A percentile compares a stretch with the other conserved stretches of the same genome.
Conservation (phyloP, 2,797 vertebrate species). For the Gambusia yucatana region DNA sequence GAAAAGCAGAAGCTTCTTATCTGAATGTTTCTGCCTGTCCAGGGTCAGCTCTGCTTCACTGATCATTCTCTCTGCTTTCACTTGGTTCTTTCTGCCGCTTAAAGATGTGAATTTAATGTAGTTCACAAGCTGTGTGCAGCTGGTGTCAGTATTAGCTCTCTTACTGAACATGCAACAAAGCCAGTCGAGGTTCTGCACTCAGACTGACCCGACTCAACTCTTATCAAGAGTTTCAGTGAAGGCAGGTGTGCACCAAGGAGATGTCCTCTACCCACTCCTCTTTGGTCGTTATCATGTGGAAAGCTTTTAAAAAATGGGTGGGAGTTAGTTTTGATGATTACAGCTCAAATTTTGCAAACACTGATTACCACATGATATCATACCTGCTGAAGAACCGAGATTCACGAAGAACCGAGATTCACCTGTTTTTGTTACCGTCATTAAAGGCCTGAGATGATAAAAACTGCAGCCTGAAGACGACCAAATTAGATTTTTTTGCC, state of each 20-base stretch:
- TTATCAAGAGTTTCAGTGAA: neutral
- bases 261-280: neutral
- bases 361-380: neutral
- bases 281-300: neutral
- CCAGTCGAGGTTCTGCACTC: neutral
- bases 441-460: too few relatives aligned
- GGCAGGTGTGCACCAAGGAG: neutral
- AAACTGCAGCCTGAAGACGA: too few relatives aligned
- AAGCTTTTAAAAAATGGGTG: neutral
- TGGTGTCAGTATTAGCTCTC: neutral
- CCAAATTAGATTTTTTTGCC: too few relatives aligned
- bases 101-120: neutral
- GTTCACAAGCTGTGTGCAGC: neutral
- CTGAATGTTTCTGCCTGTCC: neutral
- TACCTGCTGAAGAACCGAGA: neutral
- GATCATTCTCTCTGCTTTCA: neutral
- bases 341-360: neutral
- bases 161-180: neutral
- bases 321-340: neutral
- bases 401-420: too few relatives aligned
- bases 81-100: neutral
- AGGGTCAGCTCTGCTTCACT: neutral
- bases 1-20: neutral
- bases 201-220: neutral
- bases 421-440: too few relatives aligned